Evolutionary conservation across 2,888 invertebrate genomes (phyloP).

Genomic region (Drosophila mayaguana): DNA sequence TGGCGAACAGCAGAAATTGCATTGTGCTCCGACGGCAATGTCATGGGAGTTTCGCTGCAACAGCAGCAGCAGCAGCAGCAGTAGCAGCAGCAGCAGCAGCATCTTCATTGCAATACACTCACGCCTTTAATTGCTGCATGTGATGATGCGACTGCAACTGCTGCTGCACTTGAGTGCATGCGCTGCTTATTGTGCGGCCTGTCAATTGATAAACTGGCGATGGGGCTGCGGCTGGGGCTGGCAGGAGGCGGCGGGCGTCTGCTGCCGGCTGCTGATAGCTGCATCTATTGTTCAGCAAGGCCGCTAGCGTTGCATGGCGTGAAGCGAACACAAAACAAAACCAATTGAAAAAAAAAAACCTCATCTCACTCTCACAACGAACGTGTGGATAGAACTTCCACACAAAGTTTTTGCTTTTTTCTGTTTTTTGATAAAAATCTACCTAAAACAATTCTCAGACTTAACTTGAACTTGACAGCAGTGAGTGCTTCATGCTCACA

Average conservation of each 20-base stretch:
- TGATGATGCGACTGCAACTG: conserved; percentile 30
- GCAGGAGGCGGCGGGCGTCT: conserved; percentile 19
- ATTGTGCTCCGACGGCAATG: conserved; percentile 71
- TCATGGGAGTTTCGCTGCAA: conserved; percentile 72
- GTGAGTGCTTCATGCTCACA: conserved; percentile 54
- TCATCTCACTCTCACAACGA: conserved; percentile 4
- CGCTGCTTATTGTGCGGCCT: conserved; percentile 60
- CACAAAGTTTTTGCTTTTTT: conserved; percentile 12
- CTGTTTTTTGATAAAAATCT: conserved; percentile 45
- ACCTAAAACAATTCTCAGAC: conserved; percentile 65
- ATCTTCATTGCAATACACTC: conserved; percentile 43
- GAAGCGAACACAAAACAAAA: conserved; percentile 42
- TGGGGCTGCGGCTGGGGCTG: conserved; percentile 24
- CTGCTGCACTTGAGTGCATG: conserved; percentile 58
- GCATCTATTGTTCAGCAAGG: conserved; percentile 78
- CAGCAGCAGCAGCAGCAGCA: conserved; percentile 14
- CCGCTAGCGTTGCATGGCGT: conserved; percentile 78
- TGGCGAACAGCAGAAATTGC: conserved; percentile 47
- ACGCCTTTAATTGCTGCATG: conserved; percentile 70
- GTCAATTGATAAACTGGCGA: conserved; percentile 73
- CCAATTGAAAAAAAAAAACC: conserved; percentile 47
- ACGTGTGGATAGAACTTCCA: conserved; percentile 26
- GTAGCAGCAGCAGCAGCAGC: conserved; percentile 38
- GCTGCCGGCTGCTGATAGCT: conserved; percentile 41
- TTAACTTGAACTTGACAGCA: conserved; percentile 76